Evolutionary conservation across 2,797 vertebrate species (phyloP), one percentile per base, ranked within the genome.

Genomic region (Chromis chromis): DNA sequence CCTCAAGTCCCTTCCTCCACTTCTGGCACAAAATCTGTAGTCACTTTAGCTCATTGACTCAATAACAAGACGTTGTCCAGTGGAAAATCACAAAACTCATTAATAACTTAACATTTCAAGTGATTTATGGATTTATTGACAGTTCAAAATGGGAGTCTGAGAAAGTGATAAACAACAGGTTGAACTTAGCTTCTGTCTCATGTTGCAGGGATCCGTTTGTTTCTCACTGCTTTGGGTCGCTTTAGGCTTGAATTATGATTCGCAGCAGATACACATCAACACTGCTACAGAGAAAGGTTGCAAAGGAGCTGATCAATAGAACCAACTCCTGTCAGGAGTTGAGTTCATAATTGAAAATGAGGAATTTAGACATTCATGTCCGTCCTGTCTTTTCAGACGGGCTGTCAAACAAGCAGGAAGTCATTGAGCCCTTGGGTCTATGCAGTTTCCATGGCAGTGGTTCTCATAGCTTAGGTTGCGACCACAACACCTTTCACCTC

Each of bases 331-430:
- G n/a, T 33, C 54, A 10, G 2, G n/a, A 59, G 21, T 6, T 12
- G 12, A 56, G 65, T 62, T 72, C 12, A 14, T 53, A 59, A 57
- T 14, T 3, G 52, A 24, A 63, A 42, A 53, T 27, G 16, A 24
- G 6, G 16, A 63, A 33, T 52, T 27, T 25, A 71, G 21, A 59
- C 42, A 24, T 7, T 22, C 22, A 6, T 12, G 28, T 69, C 24
- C 12, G 42, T 42, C 53, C n/a, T 36, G 42, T 70, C 53, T 63
- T 31, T 62, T 50, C 42, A 68, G 50, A 49, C 27, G 27, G 11
- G 40, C 25, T 61, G 33, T 31, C 7, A 21, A 81, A 88, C 83
- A 89, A 81, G 89, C 83, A 89, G 83, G 84, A 91, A 91, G 66
- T 72, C 10, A 3, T 40, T 76, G 40, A 50, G 64, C 62, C 61